Evolutionary conservation across 1,140 invertebrate genomes (phyloP).

Genomic region (Heliconius hewitsoni): DNA sequence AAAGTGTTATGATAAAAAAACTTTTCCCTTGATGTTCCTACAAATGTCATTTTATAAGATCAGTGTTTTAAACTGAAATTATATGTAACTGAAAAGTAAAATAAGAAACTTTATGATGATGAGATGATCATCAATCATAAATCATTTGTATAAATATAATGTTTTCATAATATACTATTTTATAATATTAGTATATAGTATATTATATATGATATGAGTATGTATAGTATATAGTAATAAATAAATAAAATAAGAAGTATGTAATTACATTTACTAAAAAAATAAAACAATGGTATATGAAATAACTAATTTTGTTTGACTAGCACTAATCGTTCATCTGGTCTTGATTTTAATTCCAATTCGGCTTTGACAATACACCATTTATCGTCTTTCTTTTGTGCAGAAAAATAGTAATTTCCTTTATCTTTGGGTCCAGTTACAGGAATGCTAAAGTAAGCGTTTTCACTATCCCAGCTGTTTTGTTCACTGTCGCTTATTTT

Average conservation of each 20-base stretch:
- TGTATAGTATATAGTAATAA: conserved; percentile 6
- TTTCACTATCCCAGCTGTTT: neutral
- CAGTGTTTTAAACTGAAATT: neutral
- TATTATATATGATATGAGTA: neutral
- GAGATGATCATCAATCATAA: neutral
- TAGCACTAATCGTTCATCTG: conserved; percentile 75
- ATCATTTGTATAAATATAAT: conserved; percentile 12
- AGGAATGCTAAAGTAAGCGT: conserved; percentile 67
- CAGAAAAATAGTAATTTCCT: conserved; percentile 82
- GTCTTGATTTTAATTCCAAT: conserved; percentile 80
- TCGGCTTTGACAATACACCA: conserved; percentile 81
- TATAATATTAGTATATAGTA: neutral
- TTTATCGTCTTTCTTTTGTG: conserved; percentile 65
- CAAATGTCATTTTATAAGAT: conserved; percentile 49
- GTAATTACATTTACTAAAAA: conserved; percentile 4
- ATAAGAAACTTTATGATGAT: neutral
- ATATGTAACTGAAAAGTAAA: neutral
- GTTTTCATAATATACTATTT: neutral
- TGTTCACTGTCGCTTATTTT: conserved; percentile 77
- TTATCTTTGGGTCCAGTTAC: conserved; percentile 83
- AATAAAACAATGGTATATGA: conserved; percentile 12
- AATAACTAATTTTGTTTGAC: conserved; percentile 50
- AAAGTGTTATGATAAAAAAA: conserved; percentile 82
- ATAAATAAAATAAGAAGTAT: neutral
- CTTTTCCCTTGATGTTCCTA: conserved; percentile 75